phyloP scores from a whole-genome alignment of 1,140 invertebrate species.

The Glossosoma conforme region DNA sequence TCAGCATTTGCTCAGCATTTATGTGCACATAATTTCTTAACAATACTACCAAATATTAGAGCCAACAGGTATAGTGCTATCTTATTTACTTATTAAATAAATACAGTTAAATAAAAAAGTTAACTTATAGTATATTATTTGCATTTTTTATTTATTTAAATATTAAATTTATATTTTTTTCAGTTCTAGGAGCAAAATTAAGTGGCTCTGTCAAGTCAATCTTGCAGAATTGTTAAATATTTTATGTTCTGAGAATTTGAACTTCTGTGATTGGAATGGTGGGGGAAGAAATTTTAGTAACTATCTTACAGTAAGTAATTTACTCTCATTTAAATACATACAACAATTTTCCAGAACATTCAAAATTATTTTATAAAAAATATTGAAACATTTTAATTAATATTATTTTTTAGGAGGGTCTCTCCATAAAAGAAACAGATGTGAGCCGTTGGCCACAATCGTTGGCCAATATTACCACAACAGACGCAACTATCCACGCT shows the following conservation, averaged over 20 bases:
- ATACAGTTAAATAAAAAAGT: background rate
- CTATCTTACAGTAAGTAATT: slow-evolving; percentile 24
- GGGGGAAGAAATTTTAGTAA: slow-evolving; percentile 14
- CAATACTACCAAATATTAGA: slow-evolving; percentile 12
- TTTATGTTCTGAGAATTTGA: slow-evolving; percentile 14
- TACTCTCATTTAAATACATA: slow-evolving; percentile 1
- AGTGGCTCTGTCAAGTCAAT: slow-evolving; percentile 19
- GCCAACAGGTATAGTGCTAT: slow-evolving; percentile 15
- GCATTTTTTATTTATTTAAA: background rate
- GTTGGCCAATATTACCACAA: slow-evolving; percentile 15
- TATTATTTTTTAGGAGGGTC: slow-evolving; percentile 24
- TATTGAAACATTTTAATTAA: slow-evolving; percentile 1
- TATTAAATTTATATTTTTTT: slow-evolving; percentile 2
- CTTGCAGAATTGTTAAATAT: slow-evolving; percentile 19
- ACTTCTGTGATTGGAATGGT: slow-evolving; percentile 20
- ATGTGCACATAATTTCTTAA: slow-evolving; percentile 15
- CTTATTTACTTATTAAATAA: too few relatives aligned
- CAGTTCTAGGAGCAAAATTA: slow-evolving; percentile 15
- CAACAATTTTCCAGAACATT: background rate
- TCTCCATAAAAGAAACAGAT: slow-evolving; percentile 13
- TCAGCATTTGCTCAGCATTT: slow-evolving; percentile 15
- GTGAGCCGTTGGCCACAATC: slow-evolving; percentile 15
- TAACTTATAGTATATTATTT: background rate
- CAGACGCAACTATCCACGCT: slow-evolving; percentile 15
- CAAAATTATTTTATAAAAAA: background rate